phyloP scores from a whole-genome alignment of 1,140 invertebrate genomes.

The Brachionus koreanus region DNA sequence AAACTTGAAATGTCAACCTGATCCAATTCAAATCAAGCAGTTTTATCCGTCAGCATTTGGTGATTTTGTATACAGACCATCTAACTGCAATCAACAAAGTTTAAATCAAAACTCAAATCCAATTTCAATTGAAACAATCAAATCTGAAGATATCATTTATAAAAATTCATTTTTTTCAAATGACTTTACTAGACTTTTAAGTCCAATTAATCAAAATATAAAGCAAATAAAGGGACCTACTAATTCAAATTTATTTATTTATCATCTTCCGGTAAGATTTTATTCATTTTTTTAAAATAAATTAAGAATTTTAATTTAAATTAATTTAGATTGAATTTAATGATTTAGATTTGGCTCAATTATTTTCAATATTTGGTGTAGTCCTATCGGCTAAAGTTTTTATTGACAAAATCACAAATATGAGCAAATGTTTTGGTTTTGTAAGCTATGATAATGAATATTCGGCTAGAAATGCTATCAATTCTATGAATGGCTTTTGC shows the following conservation, averaged over 20 bases:
- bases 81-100: neutral
- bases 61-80: neutral
- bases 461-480: conserved; percentile 88
- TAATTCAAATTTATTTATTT: conserved; percentile 99
- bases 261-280: conserved; percentile 75
- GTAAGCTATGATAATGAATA: conserved; percentile 89
- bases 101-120: neutral
- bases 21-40: neutral
- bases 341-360: conserved; percentile 41
- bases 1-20: neutral
- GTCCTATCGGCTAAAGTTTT: conserved; percentile 41
- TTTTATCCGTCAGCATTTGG: conserved; percentile 18
- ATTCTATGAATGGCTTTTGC: conserved; percentile 93
- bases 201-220: neutral
- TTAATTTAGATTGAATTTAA: conserved; percentile 35
- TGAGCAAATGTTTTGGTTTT: conserved; percentile 64
- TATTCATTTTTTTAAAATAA: neutral
- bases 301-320: too few relatives aligned
- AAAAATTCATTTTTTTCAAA: neutral
- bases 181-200: neutral
- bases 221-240: conserved; percentile 71
- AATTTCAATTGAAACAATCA: neutral
- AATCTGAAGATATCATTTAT: neutral
- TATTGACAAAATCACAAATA: conserved; percentile 31
- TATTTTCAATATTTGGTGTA: conserved; percentile 31